Conservation (phyloP, 2,113 vertebrate genomes). For the Cavia aperea region DNA sequence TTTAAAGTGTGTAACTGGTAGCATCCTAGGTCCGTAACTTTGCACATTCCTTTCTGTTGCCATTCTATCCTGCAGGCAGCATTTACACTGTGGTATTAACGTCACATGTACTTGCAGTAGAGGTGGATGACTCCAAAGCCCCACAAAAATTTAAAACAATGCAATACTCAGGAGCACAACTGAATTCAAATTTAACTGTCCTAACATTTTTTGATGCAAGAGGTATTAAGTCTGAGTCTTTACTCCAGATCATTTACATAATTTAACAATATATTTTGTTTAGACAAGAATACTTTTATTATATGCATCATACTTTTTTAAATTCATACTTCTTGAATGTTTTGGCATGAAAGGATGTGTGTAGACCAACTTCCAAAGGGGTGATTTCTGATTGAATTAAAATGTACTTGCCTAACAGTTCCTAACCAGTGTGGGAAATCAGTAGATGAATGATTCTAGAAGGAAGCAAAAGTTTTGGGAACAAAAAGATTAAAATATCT, state of each 20-base stretch:
- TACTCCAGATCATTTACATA: no score
- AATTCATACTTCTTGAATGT: not conserved
- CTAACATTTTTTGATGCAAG: not conserved
- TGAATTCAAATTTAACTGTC: not conserved
- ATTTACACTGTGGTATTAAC: fast-evolving
- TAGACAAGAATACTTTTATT: not conserved
- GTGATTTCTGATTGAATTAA: not conserved
- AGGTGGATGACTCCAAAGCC: not conserved
- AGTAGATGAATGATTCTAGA: not conserved
- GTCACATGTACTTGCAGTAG: no score
- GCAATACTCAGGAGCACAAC: fast-evolving
- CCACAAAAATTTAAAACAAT: not conserved
- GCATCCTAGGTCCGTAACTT: not conserved
- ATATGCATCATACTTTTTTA: no score
- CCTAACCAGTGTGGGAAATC: not conserved
- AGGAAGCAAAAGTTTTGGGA: not conserved
- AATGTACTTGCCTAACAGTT: not conserved
- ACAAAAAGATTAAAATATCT: not conserved
- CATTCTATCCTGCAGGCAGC: fast-evolving
- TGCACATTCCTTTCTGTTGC: not conserved
- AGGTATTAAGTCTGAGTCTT: not conserved
- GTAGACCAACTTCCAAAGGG: not conserved
- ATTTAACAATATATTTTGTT: not conserved
- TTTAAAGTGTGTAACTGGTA: not conserved
- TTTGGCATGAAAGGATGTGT: not conserved